phyloP scores from a whole-genome alignment of 2,113 vertebrate genomes.

The Anguilla rostrata region DNA sequence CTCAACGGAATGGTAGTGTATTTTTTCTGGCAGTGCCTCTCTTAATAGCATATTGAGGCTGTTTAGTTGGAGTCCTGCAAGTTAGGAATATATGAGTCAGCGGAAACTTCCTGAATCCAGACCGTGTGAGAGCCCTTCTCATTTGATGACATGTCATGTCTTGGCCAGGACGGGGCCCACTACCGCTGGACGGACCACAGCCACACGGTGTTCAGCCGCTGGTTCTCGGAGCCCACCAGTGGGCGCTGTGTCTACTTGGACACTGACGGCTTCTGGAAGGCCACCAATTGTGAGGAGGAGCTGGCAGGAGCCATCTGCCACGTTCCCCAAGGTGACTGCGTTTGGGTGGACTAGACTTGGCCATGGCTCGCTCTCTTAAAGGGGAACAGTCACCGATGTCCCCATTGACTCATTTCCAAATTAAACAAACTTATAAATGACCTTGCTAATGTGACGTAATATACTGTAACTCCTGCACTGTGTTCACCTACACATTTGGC shows the following conservation, averaged over 20 bases:
- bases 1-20: background rate
- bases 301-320: slow-evolving; percentile 86
- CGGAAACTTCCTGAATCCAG: background rate
- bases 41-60: too few relatives aligned
- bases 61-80: background rate
- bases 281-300: slow-evolving; percentile 73
- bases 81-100: background rate
- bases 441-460: too few relatives aligned
- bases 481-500: background rate
- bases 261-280: slow-evolving; percentile 90
- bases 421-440: background rate
- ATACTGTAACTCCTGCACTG: too few relatives aligned
- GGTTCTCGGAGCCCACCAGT: slow-evolving; percentile 70
- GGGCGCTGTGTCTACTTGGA: slow-evolving; percentile 85
- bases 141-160: background rate
- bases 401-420: background rate
- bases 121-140: background rate
- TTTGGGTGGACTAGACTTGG: background rate
- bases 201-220: slow-evolving; percentile 81
- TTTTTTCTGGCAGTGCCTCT: too few relatives aligned
- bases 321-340: slow-evolving; percentile 72
- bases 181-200: slow-evolving; percentile 89
- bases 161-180: slow-evolving; percentile 77
- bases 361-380: background rate
- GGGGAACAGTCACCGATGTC: background rate